Base-by-base conservation (phyloP, 2,888 invertebrate species). In the Diabrotica balteata region DNA sequence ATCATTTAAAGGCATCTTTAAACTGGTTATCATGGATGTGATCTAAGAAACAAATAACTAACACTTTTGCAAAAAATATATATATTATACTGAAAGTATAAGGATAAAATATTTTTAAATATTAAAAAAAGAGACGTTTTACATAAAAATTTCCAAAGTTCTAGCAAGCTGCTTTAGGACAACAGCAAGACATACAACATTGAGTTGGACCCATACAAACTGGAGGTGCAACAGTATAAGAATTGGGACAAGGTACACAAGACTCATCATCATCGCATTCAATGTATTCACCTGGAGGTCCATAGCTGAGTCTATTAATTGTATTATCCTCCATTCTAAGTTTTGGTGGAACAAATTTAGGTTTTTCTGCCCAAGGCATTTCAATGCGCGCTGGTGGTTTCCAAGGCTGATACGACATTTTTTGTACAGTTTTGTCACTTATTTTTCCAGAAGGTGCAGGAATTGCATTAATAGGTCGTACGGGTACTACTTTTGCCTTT, bases 231-330 rank as follows among this genome's bases (percentile, higher is more conserved):
- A 59, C 59, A 11, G 47, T 53, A 0, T 76, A 76, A 8, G 77
- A 73, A 57, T 80, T 77, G 2, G 83, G 83, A 74, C 83, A 83
- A 44, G 81, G 81, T 53, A 87, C 85, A 11, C 87, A 87, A 73
- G 87, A 86, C 0, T 85, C 80, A 79, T 87, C 87, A 75, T 87
- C 87, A 74, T 85, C 85, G 67, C 86, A 87, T 72, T 88, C 86
- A 0, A 87, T 85, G 77, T 87, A 89, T 68, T 86, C 86, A 61
- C 89, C 89, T 0, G 89, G 89, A 1, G 88, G 87, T 72, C 86
- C 80, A 82, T 88, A 90, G 73, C 90, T 90, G 55, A 88, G 84
- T 53, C 85, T 85, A 76, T 91, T 89, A 0, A 90, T 83, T 0
- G 91, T 90, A 9, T 88, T 86, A 67, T 86, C 86, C 68, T 90